These are phyloP conservation scores for Barbus barbus DNA, from an alignment of 2,113 vertebrate species.

Conservation along the genomic window DNA sequence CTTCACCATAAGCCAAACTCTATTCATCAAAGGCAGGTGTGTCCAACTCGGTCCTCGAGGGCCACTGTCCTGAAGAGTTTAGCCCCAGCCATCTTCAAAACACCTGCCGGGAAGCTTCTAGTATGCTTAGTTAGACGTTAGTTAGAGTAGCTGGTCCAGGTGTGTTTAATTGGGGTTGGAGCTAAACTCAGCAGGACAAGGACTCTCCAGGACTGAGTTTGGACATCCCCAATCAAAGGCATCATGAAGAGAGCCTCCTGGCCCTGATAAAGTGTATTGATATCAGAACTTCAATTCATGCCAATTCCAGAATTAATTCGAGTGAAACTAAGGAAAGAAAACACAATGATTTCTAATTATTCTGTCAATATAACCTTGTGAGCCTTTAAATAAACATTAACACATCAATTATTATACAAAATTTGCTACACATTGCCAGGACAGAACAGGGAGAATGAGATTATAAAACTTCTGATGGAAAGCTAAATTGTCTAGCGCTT, in stretches of 20 bases:
- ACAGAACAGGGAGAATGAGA: background rate
- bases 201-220: too few relatives aligned
- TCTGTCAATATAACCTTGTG: background rate
- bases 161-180: too few relatives aligned
- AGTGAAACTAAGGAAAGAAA: too few relatives aligned
- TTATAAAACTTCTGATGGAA: background rate
- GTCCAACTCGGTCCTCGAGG: too few relatives aligned
- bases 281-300: background rate
- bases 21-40: background rate
- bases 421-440: background rate
- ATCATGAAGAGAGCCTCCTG: background rate
- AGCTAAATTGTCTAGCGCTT: background rate
- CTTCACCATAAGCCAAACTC: background rate
- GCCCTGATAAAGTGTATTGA: background rate
- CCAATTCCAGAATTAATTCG: background rate
- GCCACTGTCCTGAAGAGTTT: too few relatives aligned
- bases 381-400: background rate
- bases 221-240: too few relatives aligned
- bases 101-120: too few relatives aligned
- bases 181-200: too few relatives aligned
- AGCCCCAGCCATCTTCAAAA: too few relatives aligned
- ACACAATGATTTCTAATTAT: background rate
- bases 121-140: too few relatives aligned
- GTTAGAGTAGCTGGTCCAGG: too few relatives aligned
- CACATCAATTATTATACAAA: background rate